Evolutionary conservation across 2,888 invertebrate species (phyloP), one percentile per base, ranked within the genome.

Genomic region (Papilio demoleus): DNA sequence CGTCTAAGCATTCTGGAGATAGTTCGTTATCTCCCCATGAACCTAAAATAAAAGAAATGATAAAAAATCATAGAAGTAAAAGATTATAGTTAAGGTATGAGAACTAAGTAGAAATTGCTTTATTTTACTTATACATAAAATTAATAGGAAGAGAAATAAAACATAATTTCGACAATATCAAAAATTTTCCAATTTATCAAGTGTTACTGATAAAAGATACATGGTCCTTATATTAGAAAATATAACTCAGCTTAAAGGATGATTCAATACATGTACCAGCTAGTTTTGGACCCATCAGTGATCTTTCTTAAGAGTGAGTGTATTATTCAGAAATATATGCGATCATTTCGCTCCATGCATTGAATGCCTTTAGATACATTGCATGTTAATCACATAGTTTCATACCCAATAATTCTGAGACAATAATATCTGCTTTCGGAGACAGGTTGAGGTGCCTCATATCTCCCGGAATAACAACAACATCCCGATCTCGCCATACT

Each of bases 21-120:
- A 99, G 94, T 90, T 99, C 99, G 85, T 99, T 99, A 86, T 99
- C 99, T 22, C 99, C 99, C 93, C 99, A 99, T 1, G 99, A 99
- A 0, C 96, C 94, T 94, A 75, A 14, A 77, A 79, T 70, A 22
- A 58, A 27, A 34, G n/a, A 17, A 58, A 67, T 17, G 6, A 24
- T 36, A 34, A 3, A n/a, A 8, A 45, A 19, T 9, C 5, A 1
- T 0, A 42, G n/a, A 5, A n/a, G n/a, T n/a, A n/a, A n/a, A n/a
- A n/a, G n/a, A n/a, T 17, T 4, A 17, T 17, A 42, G 5, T n/a
- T 42, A 12, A 42, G 42, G 2, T n/a, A 40, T n/a, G n/a, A n/a
- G 14, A 40, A 40, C 14, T 40, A 40, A n/a, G 4, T 27, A 0
- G 45, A 42, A 1, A 62, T 31, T n/a, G 40, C n/a, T n/a, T 40